These are phyloP conservation scores for Crypturellus undulatus DNA, from an alignment of 2,113 vertebrate species.

Conservation along the genomic window DNA sequence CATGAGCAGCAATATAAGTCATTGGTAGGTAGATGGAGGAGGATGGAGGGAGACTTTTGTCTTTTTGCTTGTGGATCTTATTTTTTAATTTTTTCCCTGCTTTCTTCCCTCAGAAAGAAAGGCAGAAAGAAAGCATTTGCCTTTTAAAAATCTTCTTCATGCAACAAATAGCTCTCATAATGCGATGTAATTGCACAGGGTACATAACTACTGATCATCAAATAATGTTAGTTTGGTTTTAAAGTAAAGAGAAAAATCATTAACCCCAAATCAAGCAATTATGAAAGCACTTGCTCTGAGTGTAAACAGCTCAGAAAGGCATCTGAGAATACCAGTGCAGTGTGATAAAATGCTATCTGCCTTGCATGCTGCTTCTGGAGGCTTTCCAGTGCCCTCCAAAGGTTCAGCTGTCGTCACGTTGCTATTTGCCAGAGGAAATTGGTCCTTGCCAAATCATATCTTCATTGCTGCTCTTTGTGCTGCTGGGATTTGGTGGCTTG, in stretches of 20 bases:
- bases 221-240: neutral
- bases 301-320: neutral
- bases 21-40: neutral
- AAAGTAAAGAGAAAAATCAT: slow-evolving; percentile 11
- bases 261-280: neutral
- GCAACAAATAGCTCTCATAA: neutral
- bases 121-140: neutral
- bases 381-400: slow-evolving; percentile 7
- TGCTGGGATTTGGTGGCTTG: neutral
- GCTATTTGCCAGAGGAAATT: neutral
- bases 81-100: neutral
- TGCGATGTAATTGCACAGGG: neutral
- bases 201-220: neutral
- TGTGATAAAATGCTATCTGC: neutral
- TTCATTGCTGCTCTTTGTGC: neutral
- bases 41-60: neutral
- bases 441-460: neutral
- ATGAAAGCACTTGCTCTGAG: neutral
- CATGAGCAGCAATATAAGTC: neutral
- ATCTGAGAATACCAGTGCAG: fast-evolving
- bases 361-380: neutral
- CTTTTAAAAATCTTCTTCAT: neutral
- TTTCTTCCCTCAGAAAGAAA: neutral
- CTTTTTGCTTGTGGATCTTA: neutral
- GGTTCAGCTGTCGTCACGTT: neutral